Conservation (phyloP, 2,888 invertebrate species). For the Sarcophaga rosellei region DNA sequence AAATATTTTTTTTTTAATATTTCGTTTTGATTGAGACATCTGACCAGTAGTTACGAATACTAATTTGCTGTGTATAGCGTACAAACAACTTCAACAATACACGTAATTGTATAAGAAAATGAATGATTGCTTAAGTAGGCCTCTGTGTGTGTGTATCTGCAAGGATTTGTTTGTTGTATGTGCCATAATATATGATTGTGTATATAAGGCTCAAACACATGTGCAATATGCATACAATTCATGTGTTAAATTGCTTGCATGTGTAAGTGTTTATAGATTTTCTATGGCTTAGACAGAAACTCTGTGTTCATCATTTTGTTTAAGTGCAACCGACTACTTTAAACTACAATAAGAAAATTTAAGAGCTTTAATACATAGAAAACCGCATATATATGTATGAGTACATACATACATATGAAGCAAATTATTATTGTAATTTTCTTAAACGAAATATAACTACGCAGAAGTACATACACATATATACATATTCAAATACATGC, state of each 20-base stretch:
- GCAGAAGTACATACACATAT: too few species aligned
- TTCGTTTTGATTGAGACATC: too few species aligned
- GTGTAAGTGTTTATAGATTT: not conserved
- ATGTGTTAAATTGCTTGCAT: conserved; percentile 3
- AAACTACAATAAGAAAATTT: not conserved
- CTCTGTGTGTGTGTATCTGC: not conserved
- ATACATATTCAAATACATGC: too few species aligned
- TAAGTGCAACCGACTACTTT: conserved; percentile 5
- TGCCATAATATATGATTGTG: not conserved
- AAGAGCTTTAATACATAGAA: not conserved
- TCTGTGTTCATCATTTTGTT: conserved; percentile 4
- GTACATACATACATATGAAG: not conserved
- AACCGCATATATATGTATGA: not conserved
- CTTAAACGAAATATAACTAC: too few species aligned
- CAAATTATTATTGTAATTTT: not conserved
- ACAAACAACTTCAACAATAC: not conserved
- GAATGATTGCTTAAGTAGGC: not conserved
- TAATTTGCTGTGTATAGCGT: not conserved
- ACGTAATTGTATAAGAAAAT: not conserved
- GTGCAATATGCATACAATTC: not conserved
- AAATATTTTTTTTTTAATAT: too few species aligned
- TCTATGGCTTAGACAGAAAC: conserved; percentile 16
- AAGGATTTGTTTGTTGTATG: not conserved
- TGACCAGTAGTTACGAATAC: too few species aligned
- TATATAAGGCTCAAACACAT: not conserved